These are phyloP conservation scores for Ganaspis brasiliensis DNA, from an alignment of 2,888 invertebrate species.

Conservation along the genomic window DNA sequence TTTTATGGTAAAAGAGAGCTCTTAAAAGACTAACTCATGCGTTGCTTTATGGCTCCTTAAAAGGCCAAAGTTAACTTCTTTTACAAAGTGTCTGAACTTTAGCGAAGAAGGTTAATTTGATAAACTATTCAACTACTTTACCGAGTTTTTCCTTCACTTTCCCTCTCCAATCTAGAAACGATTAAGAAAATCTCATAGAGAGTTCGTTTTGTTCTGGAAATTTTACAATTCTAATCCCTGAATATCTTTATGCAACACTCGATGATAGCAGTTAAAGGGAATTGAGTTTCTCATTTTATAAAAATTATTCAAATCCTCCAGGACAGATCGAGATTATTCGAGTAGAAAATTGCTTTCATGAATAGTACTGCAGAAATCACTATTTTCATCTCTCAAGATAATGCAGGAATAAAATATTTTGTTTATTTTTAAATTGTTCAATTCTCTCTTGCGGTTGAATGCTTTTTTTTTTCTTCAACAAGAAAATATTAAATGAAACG, in stretches of 20 bases:
- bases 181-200: conserved; percentile 13
- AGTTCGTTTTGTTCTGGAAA: conserved; percentile 4
- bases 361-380: conserved; percentile 12
- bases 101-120: conserved; percentile 28
- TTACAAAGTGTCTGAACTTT: conserved; percentile 17
- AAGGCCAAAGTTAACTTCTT: conserved; percentile 25
- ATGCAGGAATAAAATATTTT: background rate
- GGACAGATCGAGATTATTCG: conserved; percentile 22
- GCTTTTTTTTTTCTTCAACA: too few relatives aligned
- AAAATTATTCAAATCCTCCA: conserved; percentile 25
- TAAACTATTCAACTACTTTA: conserved; percentile 36
- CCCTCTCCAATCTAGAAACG: background rate
- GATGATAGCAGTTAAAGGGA: conserved; percentile 22
- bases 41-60: conserved; percentile 22
- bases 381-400: background rate
- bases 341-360: conserved; percentile 19
- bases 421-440: background rate
- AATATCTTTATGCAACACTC: conserved; percentile 15
- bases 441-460: background rate
- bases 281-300: conserved; percentile 33
- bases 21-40: background rate
- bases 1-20: background rate
- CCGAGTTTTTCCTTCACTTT: conserved; percentile 11
- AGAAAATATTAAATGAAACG: background rate
- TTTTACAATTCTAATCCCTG: conserved; percentile 26